Evolutionary conservation across 2,888 invertebrate species (phyloP).

Genomic region (Athalia rosae): DNA sequence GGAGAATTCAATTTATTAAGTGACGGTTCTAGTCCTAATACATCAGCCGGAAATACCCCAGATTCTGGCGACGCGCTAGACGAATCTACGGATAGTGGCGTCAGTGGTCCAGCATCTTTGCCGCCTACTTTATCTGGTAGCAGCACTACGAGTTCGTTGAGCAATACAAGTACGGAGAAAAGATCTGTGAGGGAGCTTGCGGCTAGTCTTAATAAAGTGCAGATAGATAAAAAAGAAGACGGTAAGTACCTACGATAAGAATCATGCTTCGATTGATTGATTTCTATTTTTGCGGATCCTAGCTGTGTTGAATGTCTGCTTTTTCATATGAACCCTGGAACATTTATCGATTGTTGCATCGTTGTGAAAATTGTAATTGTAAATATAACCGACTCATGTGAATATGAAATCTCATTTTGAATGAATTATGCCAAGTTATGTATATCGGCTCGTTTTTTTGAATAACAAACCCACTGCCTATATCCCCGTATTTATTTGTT

Average conservation of each 20-base stretch:
- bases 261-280: conserved; percentile 32
- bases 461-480: not conserved
- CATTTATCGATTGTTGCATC: conserved; percentile 48
- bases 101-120: conserved; percentile 70
- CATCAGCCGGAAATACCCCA: conserved; percentile 79
- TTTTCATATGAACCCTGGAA: no score
- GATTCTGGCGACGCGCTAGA: conserved; percentile 79
- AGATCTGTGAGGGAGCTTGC: conserved; percentile 76
- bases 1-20: conserved; percentile 77
- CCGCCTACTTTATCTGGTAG: conserved; percentile 69
- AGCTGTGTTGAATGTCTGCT: no score
- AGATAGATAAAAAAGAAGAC: conserved; percentile 69
- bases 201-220: conserved; percentile 73
- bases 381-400: no score
- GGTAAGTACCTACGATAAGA: conserved; percentile 58
- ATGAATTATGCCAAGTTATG: not conserved
- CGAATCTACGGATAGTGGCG: conserved; percentile 74
- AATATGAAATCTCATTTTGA: conserved; percentile 37
- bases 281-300: conserved; percentile 48
- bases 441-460: not conserved
- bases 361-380: conserved; percentile 48
- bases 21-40: conserved; percentile 78
- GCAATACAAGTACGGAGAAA: conserved; percentile 73
- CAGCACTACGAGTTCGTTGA: conserved; percentile 71
- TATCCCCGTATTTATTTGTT: not conserved